Evolutionary conservation across 2,113 vertebrate species (phyloP).

Genomic region (Rhea pennata): DNA sequence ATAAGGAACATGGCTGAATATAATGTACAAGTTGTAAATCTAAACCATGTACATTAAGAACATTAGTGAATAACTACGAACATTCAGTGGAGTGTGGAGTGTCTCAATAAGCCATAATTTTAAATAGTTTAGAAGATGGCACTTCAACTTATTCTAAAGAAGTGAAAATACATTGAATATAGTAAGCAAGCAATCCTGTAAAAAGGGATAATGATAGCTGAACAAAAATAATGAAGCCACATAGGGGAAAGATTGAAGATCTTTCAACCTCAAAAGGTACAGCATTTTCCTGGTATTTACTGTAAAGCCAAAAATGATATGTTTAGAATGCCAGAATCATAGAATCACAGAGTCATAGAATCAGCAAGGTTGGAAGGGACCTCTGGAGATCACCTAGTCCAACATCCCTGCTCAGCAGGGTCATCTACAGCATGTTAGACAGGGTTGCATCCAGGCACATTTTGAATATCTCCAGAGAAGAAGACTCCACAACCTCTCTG

Average conservation of each 20-base stretch:
- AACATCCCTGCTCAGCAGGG: too few species aligned
- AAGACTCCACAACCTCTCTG: too few species aligned
- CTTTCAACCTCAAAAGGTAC: not conserved
- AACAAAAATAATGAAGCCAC: not conserved
- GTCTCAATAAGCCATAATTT: not conserved
- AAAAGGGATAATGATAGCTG: not conserved
- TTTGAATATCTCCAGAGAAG: too few species aligned
- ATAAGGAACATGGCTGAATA: not conserved
- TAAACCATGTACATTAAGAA: rapidly evolving
- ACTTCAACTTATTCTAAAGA: not conserved
- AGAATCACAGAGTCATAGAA: too few species aligned
- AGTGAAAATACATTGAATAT: not conserved
- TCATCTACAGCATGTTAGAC: too few species aligned
- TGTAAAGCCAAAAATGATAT: not conserved
- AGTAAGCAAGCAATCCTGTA: not conserved
- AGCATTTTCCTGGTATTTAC: not conserved
- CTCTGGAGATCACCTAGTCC: too few species aligned
- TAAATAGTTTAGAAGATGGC: not conserved
- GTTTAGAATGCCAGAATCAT: not conserved
- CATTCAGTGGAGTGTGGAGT: rapidly evolving
- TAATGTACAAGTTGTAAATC: not conserved
- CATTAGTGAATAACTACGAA: not conserved
- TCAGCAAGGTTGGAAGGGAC: too few species aligned
- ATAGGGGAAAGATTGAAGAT: not conserved
- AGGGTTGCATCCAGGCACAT: too few species aligned